Conservation (phyloP, 1,140 invertebrate species). For the Delia radicum region DNA sequence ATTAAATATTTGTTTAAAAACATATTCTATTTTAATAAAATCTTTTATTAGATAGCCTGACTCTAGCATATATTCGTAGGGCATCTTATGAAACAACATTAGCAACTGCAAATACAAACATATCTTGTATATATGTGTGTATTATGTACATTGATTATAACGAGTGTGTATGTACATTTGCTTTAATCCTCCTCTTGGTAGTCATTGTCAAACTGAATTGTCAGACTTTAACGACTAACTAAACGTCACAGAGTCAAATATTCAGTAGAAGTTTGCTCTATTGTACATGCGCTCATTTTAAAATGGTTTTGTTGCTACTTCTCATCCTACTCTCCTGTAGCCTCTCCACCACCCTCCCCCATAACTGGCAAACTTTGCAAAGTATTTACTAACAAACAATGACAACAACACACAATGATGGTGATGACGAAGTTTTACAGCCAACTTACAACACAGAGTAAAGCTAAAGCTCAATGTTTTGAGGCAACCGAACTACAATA, state of each 20-base stretch:
- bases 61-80: too few relatives aligned
- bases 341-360: neutral
- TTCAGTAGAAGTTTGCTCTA: neutral
- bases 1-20: too few relatives aligned
- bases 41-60: too few relatives aligned
- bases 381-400: conserved; percentile 16
- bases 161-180: too few relatives aligned
- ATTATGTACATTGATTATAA: too few relatives aligned
- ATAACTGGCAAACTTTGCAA: conserved; percentile 12
- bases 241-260: neutral
- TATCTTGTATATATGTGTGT: too few relatives aligned
- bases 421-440: neutral
- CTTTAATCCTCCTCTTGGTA: conserved; percentile 6
- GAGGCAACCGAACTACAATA: neutral
- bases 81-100: too few relatives aligned
- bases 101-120: too few relatives aligned
- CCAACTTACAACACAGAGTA: neutral
- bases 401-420: neutral
- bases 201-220: conserved; percentile 15
- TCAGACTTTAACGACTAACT: neutral
- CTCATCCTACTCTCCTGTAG: neutral
- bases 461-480: neutral
- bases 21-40: too few relatives aligned
- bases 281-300: conserved; percentile 13
- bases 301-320: neutral